Percentiles rank a stretch among this genome's conserved stretches.
Conservation (phyloP, 2,113 vertebrate species). For the Tachysurus fulvidraco region DNA sequence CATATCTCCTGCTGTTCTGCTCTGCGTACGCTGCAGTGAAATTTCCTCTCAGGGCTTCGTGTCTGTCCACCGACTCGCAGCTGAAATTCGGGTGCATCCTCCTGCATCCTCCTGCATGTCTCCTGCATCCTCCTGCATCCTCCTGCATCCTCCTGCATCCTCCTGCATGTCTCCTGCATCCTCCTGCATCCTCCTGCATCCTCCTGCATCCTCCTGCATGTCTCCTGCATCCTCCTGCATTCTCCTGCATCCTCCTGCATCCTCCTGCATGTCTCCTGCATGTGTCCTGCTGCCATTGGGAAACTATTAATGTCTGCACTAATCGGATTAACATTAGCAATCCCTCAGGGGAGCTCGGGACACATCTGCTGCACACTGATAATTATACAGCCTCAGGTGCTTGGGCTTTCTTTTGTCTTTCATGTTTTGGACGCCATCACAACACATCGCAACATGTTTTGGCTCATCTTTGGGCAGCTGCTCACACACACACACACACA, state of each 20-base stretch:
- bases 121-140: slow-evolving; percentile 52
- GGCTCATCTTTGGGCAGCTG: slow-evolving; percentile 22
- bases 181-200: slow-evolving; percentile 51
- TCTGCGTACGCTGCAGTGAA: slow-evolving; percentile 27
- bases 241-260: slow-evolving; percentile 52
- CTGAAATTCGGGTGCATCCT: slow-evolving; percentile 61
- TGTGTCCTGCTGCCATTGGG: slow-evolving; percentile 63
- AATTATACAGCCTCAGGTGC: slow-evolving; percentile 70
- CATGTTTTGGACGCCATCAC: slow-evolving; percentile 52
- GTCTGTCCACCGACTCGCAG: slow-evolving; percentile 62
- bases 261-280: no score
- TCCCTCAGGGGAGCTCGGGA: slow-evolving; percentile 68
- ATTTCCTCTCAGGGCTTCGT: slow-evolving; percentile 41
- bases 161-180: no score
- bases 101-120: no score
- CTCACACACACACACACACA: neutral
- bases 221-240: slow-evolving; percentile 52
- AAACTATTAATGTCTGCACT: slow-evolving; percentile 70
- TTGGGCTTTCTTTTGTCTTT: slow-evolving; percentile 49
- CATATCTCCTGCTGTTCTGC: slow-evolving; percentile 3
- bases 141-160: slow-evolving; percentile 52
- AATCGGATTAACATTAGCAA: slow-evolving; percentile 76
- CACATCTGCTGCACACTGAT: slow-evolving; percentile 75
- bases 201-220: slow-evolving; percentile 53
- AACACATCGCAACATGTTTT: slow-evolving; percentile 45